A percentile compares a stretch with the other conserved stretches of the same genome.
Conservation (phyloP, 2,797 vertebrate genomes). For the Tiaroga cobitis region DNA sequence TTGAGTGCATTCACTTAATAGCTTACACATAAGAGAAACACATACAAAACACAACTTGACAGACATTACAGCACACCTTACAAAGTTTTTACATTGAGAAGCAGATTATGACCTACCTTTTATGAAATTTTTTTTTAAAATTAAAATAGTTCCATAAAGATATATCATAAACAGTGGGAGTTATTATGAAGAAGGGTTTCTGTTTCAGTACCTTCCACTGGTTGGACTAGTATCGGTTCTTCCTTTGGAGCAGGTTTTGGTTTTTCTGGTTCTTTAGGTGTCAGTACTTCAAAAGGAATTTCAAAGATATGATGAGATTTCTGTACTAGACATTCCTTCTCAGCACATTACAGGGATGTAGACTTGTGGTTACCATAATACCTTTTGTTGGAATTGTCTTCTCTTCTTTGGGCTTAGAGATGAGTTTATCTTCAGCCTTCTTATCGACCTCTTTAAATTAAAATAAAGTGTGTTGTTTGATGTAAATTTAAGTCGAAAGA, state of each 20-base stretch:
- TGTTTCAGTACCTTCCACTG: slow-evolving; percentile 75
- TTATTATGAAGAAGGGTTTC: not conserved
- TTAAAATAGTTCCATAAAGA: slow-evolving; percentile 1
- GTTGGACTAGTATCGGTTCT: slow-evolving; percentile 65
- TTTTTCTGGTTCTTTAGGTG: slow-evolving; percentile 42
- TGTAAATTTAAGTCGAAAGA: slow-evolving; percentile 15
- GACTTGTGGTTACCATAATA: slow-evolving; percentile 58
- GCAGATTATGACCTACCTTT: not conserved
- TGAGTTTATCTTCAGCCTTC: slow-evolving; percentile 71
- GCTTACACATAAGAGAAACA: slow-evolving; percentile 3
- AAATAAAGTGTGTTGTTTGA: slow-evolving; percentile 66
- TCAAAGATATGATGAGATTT: slow-evolving; percentile 34
- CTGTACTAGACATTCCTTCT: slow-evolving; percentile 7
- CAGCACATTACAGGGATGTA: slow-evolving; percentile 1
- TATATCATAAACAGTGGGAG: slow-evolving; percentile 11
- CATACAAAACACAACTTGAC: slow-evolving; percentile 12
- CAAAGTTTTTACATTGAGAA: not conserved
- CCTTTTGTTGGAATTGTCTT: slow-evolving; percentile 64
- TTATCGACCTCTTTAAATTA: slow-evolving; percentile 79
- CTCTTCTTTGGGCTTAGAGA: slow-evolving; percentile 55
- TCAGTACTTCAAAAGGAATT: slow-evolving; percentile 54
- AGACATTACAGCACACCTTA: not conserved
- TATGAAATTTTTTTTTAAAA: not conserved
- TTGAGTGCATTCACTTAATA: not conserved
- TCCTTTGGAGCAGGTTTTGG: slow-evolving; percentile 57